Percentiles rank a stretch among this genome's conserved stretches.
Conservation (phyloP, 2,113 vertebrate species). For the Larimichthys crocea region DNA sequence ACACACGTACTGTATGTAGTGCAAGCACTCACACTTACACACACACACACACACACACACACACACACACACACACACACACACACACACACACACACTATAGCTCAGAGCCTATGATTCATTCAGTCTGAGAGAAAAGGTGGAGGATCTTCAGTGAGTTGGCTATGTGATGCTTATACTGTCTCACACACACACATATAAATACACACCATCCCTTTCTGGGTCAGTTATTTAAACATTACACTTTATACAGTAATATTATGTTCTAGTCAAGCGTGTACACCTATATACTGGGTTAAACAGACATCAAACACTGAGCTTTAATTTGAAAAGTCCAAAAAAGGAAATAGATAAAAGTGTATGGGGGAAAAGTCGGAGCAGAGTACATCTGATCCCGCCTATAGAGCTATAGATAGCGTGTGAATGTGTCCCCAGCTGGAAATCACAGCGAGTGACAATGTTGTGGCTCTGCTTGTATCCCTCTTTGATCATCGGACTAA, state of each 20-base stretch:
- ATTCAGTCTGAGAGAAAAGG: conserved; percentile 52
- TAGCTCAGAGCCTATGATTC: conserved; percentile 53
- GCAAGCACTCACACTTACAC: neutral
- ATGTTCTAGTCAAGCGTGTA: conserved; percentile 9
- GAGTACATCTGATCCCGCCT: conserved; percentile 20
- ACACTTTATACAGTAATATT: conserved; percentile 26
- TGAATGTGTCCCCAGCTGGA: conserved; percentile 26
- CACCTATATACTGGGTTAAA: conserved; percentile 25
- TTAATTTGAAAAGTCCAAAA: neutral
- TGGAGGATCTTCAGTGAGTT: conserved; percentile 45
- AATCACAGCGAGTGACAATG: conserved; percentile 26
- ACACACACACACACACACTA: conserved; percentile 11
- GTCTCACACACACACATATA: neutral
- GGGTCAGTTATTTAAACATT: conserved; percentile 48
- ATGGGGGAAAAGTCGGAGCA: neutral
- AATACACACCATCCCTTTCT: conserved; percentile 29
- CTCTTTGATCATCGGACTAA: conserved; percentile 65
- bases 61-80: conserved; percentile 20
- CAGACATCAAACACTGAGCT: conserved; percentile 10
- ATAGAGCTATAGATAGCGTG: conserved; percentile 26
- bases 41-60: conserved; percentile 11
- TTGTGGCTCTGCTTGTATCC: conserved; percentile 27
- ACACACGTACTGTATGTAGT: conserved; percentile 10
- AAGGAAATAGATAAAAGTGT: neutral
- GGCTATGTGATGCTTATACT: conserved; percentile 28